Evolutionary conservation across 2,888 invertebrate genomes (phyloP), one percentile per base, ranked within the genome.

Genomic region (Ophraella communa): DNA sequence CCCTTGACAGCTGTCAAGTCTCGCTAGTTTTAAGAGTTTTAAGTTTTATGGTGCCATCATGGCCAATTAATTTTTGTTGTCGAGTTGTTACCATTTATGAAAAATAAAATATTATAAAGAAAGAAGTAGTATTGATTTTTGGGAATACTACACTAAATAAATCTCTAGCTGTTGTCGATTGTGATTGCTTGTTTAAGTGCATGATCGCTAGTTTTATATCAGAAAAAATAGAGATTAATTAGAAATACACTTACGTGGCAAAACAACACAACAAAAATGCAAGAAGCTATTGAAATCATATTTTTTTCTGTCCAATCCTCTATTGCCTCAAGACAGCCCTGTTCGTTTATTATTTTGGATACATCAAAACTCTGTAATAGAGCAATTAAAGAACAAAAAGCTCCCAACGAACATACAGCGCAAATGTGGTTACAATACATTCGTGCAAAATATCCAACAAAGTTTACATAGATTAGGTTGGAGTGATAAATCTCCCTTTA

Each of bases 281-380:
- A 90, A 58, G 93, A 93, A 68, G 95, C 95, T 80, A 98, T 94
- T 78, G 93, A 88, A 82, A 98, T 91, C 78, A 98, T 88, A 86
- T 98, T 97, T 80, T 89, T 88, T 83, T 96, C 96, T 78, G 96
- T 89, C 98, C 97, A 98, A 80, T 94, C 93, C 82, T 97, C 95
- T 45, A 94, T 93, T 62, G 95, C 92, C 79, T 93, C 92, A 78
- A 98, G 87, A 84, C 98, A 98, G 80, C 98, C 98, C 80, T 92
- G 93, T 82, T 95, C 95, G 86, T 94, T 91, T 83, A 92, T 91
- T 80, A 91, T 92, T 87, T 92, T 93, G 79, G 90, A 87, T 80
- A 88, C 88, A 83, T 94, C 93, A 85, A 84, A 89, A 82, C 83
- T 91, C 93, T 94, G 84, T 64, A 62, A 65, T 79, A 73, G 70